Percentiles rank a stretch among this genome's conserved stretches.
Conservation (phyloP, 2,113 vertebrate species). For the Xyrauchen texanus region DNA sequence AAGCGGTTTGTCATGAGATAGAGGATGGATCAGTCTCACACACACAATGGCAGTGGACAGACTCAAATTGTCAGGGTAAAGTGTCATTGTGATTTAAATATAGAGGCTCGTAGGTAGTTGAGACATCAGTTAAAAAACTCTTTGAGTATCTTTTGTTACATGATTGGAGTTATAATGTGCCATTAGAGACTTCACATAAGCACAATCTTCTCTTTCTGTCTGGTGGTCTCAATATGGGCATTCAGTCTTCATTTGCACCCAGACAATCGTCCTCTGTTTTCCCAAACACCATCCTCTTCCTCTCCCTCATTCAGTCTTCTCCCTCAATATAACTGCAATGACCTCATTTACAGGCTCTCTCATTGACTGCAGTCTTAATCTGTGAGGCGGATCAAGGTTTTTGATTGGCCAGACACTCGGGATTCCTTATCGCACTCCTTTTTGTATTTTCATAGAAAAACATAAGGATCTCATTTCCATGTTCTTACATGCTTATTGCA, state of each 20-base stretch:
- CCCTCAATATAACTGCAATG: constrained; percentile 22
- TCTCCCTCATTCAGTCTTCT: constrained; percentile 44
- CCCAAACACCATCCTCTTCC: constrained; percentile 15
- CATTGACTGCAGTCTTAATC: constrained; percentile 57
- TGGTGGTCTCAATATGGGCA: constrained; percentile 18
- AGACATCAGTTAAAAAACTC: too few relatives aligned
- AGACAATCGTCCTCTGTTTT: constrained; percentile 59
- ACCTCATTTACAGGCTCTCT: constrained; percentile 45
- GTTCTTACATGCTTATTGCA: constrained; percentile 74
- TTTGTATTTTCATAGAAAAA: constrained; percentile 64
- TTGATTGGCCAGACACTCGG: constrained; percentile 65
- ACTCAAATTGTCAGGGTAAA: neutral
- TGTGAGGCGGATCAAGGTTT: constrained; percentile 28
- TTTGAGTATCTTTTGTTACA: neutral
- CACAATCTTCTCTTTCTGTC: neutral
- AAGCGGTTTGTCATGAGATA: neutral
- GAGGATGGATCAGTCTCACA: neutral
- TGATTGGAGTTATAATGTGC: neutral
- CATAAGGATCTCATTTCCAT: constrained; percentile 67
- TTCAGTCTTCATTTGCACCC: constrained; percentile 13
- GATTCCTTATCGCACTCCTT: constrained; percentile 60
- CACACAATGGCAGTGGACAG: neutral
- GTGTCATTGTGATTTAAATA: neutral
- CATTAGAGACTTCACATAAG: constrained; percentile 8
- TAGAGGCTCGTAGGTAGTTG: too few relatives aligned